Conservation (phyloP, 2,797 vertebrate species). For the Semotilus atromaculatus region DNA sequence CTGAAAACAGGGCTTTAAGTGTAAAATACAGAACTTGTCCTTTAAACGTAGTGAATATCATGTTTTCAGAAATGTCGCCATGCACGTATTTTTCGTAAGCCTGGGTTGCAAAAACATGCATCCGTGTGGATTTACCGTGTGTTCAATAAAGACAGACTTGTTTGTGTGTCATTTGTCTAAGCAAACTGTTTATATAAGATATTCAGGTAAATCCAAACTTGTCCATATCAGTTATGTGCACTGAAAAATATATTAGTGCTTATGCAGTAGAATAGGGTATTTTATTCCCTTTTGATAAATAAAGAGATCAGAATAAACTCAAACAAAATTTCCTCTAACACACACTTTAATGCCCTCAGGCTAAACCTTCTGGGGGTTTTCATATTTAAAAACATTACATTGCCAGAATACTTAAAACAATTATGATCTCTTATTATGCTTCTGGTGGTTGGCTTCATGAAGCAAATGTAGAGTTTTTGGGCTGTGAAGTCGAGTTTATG, state of each 20-base stretch:
- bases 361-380: neutral
- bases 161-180: neutral
- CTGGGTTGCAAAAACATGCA: neutral
- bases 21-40: too few species aligned
- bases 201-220: neutral
- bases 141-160: neutral
- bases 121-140: neutral
- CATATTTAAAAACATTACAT: neutral
- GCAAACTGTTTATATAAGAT: neutral
- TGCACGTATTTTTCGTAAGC: neutral
- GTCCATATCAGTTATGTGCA: neutral
- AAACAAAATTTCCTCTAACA: neutral
- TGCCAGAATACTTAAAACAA: neutral
- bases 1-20: too few species aligned
- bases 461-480: constrained; percentile 44
- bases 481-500: constrained; percentile 35
- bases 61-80: neutral
- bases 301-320: neutral
- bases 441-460: constrained; percentile 28
- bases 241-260: neutral
- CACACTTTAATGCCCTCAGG: neutral
- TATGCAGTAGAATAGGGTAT: neutral
- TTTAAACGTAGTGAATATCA: neutral
- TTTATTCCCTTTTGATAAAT: neutral
- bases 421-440: neutral